These are phyloP conservation scores for Riptortus pedestris DNA, from an alignment of 1,140 invertebrate genomes.

Conservation along the genomic window DNA sequence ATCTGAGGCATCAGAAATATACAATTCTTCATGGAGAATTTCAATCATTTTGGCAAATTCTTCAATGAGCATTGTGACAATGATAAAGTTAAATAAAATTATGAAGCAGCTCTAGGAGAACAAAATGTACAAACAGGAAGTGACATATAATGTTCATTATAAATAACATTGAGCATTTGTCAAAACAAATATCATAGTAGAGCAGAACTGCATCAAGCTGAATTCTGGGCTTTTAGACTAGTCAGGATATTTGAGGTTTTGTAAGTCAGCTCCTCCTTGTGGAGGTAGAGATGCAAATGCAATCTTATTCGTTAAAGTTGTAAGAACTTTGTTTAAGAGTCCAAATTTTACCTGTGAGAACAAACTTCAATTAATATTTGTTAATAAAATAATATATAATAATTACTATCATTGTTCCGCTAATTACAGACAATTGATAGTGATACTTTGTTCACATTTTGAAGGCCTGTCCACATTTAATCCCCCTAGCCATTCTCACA, in stretches of 20 bases:
- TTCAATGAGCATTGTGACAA: no score
- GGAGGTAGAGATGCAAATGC: slow-evolving; percentile 24
- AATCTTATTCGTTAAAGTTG: slow-evolving; percentile 22
- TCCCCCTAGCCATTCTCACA: no score
- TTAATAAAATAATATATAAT: background rate
- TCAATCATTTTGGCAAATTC: background rate
- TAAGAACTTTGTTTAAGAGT: slow-evolving; percentile 26
- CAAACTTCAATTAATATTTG: no score
- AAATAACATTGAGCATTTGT: slow-evolving; percentile 17
- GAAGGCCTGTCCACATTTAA: no score
- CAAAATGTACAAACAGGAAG: background rate
- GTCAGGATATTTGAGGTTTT: slow-evolving; percentile 20
- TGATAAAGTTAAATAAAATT: no score
- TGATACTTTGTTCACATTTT: no score
- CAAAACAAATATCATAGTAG: background rate
- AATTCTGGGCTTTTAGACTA: background rate
- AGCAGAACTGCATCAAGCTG: no score
- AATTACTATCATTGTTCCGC: background rate
- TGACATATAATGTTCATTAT: background rate
- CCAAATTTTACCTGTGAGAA: slow-evolving; percentile 29
- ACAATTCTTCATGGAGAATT: background rate
- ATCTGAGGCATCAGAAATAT: no score
- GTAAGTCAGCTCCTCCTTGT: background rate
- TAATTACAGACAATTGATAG: no score
- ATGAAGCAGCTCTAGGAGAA: slow-evolving; percentile 33